These are phyloP conservation scores for Tympanoctomys barrerae DNA, from an alignment of 2,797 vertebrate genomes.

Conservation along the genomic window DNA sequence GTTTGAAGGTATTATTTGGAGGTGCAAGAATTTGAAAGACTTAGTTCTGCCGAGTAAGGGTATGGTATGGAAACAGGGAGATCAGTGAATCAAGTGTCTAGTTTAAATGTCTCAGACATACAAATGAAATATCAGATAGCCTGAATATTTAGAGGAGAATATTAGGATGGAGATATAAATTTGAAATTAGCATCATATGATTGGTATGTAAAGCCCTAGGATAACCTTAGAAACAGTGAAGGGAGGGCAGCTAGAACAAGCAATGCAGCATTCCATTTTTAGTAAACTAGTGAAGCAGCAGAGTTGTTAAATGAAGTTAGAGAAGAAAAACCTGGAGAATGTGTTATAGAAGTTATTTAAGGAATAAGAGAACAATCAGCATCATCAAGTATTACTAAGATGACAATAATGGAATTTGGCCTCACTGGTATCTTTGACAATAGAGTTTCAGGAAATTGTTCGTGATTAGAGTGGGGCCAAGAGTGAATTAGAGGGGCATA, in stretches of 20 bases:
- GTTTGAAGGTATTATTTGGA: slow-evolving; percentile 19
- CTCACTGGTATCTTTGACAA: not conserved
- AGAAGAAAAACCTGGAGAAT: not conserved
- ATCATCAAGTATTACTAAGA: not conserved
- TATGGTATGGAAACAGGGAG: not conserved
- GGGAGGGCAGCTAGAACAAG: not conserved
- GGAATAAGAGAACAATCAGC: not conserved
- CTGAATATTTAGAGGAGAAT: slow-evolving; percentile 15
- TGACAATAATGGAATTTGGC: not conserved
- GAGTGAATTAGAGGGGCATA: slow-evolving; percentile 2
- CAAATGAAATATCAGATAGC: not conserved
- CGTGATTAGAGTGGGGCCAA: slow-evolving; percentile 9
- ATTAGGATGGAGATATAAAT: slow-evolving; percentile 1
- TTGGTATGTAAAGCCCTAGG: not conserved
- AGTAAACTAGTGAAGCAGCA: not conserved
- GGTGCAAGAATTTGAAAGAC: slow-evolving; percentile 20
- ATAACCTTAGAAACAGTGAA: not conserved
- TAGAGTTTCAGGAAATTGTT: slow-evolving; percentile 30
- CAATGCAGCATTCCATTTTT: not conserved
- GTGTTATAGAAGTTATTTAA: not conserved
- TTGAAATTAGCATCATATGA: slow-evolving; percentile 33
- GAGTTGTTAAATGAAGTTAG: not conserved
- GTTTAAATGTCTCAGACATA: slow-evolving; percentile 6
- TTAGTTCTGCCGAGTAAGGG: not conserved
- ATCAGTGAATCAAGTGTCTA: slow-evolving; percentile 17